A percentile compares a stretch with the other conserved stretches of the same genome.
phyloP scores from a whole-genome alignment of 2,797 vertebrate species.

The Heterohyrax brucei region DNA sequence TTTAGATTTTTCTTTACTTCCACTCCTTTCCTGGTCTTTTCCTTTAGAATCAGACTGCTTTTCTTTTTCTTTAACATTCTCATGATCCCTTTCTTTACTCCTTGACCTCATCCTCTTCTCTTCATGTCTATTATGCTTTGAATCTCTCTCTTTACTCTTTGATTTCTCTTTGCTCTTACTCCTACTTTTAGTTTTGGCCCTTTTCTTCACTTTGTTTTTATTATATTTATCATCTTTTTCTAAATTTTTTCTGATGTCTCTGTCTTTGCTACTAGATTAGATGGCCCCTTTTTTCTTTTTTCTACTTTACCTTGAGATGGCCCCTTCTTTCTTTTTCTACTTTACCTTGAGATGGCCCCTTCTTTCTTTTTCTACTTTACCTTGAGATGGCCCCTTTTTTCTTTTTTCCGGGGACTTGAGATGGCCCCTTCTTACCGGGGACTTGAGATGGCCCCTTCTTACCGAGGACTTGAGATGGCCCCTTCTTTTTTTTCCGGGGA shows the following conservation, averaged over 20 bases:
- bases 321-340: too few species aligned
- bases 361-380: too few species aligned
- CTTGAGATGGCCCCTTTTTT: too few species aligned
- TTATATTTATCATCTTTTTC: slow-evolving; percentile 94
- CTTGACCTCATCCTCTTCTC: slow-evolving; percentile 92
- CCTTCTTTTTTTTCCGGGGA: too few species aligned
- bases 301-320: too few species aligned
- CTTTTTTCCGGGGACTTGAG: too few species aligned
- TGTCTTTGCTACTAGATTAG: slow-evolving; percentile 96
- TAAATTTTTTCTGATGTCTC: slow-evolving; percentile 92
- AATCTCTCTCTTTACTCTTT: slow-evolving; percentile 94
- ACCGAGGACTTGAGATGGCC: too few species aligned
- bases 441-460: too few species aligned
- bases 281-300: too few species aligned
- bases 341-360: too few species aligned
- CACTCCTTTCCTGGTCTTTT: slow-evolving; percentile 92
- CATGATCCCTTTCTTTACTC: slow-evolving; percentile 93
- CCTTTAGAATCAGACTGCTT: slow-evolving; percentile 90
- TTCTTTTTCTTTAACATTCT: slow-evolving; percentile 91
- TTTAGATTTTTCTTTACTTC: slow-evolving; percentile 93
- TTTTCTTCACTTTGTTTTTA: slow-evolving; percentile 95
- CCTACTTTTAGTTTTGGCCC: slow-evolving; percentile 94
- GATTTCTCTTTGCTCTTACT: slow-evolving; percentile 97
- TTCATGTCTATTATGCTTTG: slow-evolving; percentile 93
- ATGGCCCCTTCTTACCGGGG: too few species aligned